These are phyloP conservation scores for Iguana delicatissima DNA, from an alignment of 2,797 vertebrate genomes.

Conservation along the genomic window DNA sequence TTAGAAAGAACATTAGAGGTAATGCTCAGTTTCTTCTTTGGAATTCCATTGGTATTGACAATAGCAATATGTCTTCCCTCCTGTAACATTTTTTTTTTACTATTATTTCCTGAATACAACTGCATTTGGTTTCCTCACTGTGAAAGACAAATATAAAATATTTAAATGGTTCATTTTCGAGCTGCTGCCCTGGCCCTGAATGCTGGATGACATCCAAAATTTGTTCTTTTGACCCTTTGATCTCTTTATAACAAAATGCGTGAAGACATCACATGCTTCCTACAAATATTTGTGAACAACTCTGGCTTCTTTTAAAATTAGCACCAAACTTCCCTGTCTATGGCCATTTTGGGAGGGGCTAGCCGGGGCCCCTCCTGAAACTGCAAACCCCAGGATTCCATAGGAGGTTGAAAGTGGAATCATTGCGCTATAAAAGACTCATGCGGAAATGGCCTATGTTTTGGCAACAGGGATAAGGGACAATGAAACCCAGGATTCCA, in stretches of 20 bases:
- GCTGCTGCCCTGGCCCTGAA: background rate
- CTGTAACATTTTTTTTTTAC: background rate
- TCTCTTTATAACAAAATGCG: background rate
- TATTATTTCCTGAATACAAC: background rate
- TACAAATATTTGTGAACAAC: background rate
- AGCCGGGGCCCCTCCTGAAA: no score
- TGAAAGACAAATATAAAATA: slow-evolving; percentile 17
- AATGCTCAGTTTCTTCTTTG: background rate
- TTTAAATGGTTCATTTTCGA: background rate
- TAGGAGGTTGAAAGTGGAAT: no score
- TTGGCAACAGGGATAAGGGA: background rate
- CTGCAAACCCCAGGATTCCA: no score
- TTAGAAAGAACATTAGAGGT: background rate
- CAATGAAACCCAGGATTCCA: background rate
- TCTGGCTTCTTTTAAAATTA: background rate
- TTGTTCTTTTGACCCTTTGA: background rate
- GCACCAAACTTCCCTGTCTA: background rate
- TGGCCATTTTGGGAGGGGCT: no score
- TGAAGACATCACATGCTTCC: slow-evolving; percentile 1
- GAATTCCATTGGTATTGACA: background rate
- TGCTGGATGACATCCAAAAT: background rate
- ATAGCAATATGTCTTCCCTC: background rate
- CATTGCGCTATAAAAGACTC: no score
- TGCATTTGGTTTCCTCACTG: slow-evolving; percentile 3
- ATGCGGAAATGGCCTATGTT: no score